Base-by-base conservation (phyloP, 2,797 vertebrate genomes). In the Crax fasciolata region DNA sequence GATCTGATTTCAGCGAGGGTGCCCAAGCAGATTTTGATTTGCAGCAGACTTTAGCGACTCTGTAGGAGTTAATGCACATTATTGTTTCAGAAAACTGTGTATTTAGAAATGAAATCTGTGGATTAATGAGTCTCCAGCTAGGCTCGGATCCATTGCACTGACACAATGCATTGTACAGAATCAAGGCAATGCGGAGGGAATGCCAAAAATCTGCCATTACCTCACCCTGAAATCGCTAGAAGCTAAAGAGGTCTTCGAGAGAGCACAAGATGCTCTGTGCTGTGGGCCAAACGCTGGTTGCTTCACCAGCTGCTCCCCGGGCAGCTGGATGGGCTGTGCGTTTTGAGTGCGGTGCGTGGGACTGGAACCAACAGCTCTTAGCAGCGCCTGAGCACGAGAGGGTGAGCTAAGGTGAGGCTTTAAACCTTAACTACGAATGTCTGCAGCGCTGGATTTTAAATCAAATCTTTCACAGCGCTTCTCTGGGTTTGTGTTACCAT, bases 131-230 rank as follows among this genome's bases (percentile, higher is more conserved):
- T 76, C 79, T 72, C 80, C 72, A 61, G 84, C 75, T 82, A 86
- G 87, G 76, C 93, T 89, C 2, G 4, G 46, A 41, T 91, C 90
- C 90, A 28, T 27, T 1, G 35, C 81, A n/a, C 91, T 72, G 78
- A 76, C 93, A 83, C 89, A 23, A 68, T 59, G 62, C 80, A 62
- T 93, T 94, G 93, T 74, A 13, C 90, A 43, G 72, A 23, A 71
- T 51, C 24, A 21, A 85, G 92, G 88, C 75, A 15, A 20, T 73
- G 85, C 1, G 2, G 49, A 14, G 35, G 1, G 1, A 44, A 10
- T 94, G 96, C 89, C 94, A 97, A 75, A 86, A 95, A 89, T 82
- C 51, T 95, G 91, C 80, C 92, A 88, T 94, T 71, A 73, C 84
- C 93, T 94, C 91, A 68, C 44, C 39, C 62, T 84, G 71, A 39